A percentile compares a stretch with the other conserved stretches of the same genome.
Conservation (phyloP, 2,797 vertebrate species). For the Agapornis canus region DNA sequence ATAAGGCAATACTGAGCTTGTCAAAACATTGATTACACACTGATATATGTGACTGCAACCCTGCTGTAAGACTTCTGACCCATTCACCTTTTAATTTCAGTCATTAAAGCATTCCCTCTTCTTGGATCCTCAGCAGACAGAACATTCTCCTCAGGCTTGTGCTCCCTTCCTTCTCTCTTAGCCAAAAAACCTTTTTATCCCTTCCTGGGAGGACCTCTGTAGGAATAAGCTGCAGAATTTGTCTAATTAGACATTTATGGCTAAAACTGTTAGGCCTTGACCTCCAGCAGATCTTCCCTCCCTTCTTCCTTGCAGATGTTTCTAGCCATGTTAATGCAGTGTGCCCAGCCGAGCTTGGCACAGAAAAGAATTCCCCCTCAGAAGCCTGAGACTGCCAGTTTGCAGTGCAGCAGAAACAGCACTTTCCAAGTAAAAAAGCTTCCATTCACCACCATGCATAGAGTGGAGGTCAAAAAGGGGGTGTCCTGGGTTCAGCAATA, state of each 20-base stretch:
- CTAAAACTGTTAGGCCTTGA: background rate
- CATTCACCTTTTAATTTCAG: background rate
- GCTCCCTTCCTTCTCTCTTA: background rate
- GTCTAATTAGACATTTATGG: background rate
- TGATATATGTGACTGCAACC: background rate
- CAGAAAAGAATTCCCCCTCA: background rate
- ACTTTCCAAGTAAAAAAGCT: background rate
- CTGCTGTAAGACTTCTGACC: background rate
- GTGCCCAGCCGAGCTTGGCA: background rate
- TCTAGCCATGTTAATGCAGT: background rate
- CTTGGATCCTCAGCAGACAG: background rate
- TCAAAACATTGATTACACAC: background rate
- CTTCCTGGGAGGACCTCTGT: background rate
- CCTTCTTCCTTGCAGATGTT: background rate
- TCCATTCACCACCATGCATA: background rate
- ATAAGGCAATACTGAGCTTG: background rate
- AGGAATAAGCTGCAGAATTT: background rate
- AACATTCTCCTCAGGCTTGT: background rate
- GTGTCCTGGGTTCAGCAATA: too few relatives aligned
- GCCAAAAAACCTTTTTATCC: background rate
- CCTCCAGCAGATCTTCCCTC: background rate
- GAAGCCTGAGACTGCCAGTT: background rate
- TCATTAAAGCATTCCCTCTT: background rate
- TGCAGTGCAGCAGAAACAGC: background rate
- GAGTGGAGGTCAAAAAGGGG: background rate